A percentile compares a stretch with the other conserved stretches of the same genome.
phyloP scores from a whole-genome alignment of 2,888 invertebrate species.

The Netelia inedita region DNA sequence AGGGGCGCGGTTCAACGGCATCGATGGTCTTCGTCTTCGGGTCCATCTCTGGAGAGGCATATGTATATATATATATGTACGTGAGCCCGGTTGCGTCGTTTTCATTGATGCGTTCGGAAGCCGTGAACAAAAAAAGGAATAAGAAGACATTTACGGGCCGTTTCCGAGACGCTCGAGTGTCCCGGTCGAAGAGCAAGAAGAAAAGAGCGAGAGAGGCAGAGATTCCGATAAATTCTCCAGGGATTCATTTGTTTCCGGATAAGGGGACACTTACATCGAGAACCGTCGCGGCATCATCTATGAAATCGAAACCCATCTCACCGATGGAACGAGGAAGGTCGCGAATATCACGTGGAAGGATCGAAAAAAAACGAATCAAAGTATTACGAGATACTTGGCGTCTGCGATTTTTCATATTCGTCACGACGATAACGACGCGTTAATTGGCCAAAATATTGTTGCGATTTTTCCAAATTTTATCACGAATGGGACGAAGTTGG shows the following conservation, averaged over 20 bases:
- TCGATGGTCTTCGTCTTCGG: constrained; percentile 57
- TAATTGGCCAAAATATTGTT: background rate
- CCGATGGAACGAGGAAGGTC: constrained; percentile 22
- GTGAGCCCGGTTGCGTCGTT: constrained; percentile 35
- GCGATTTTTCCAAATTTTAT: background rate
- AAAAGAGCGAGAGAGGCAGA: constrained; percentile 45
- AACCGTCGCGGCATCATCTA: constrained; percentile 36
- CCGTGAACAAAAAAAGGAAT: constrained; percentile 40
- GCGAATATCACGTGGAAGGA: constrained; percentile 1
- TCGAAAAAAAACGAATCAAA: constrained; percentile 41
- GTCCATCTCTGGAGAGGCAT: constrained; percentile 29
- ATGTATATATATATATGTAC: constrained; percentile 36
- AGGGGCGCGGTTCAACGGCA: constrained; percentile 62
- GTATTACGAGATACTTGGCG: constrained; percentile 43
- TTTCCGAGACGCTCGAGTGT: constrained; percentile 45
- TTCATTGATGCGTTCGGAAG: constrained; percentile 22
- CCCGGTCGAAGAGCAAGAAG: constrained; percentile 25
- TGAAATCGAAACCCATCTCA: constrained; percentile 65
- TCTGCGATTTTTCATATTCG: constrained; percentile 8
- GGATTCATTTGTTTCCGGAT: constrained; percentile 68
- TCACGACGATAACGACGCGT: background rate
- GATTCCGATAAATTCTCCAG: constrained; percentile 69
- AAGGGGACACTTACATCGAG: constrained; percentile 62
- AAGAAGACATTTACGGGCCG: constrained; percentile 55
- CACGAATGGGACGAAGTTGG: background rate